Base-by-base conservation (phyloP, 2,113 vertebrate genomes). In the Eptesicus fuscus region DNA sequence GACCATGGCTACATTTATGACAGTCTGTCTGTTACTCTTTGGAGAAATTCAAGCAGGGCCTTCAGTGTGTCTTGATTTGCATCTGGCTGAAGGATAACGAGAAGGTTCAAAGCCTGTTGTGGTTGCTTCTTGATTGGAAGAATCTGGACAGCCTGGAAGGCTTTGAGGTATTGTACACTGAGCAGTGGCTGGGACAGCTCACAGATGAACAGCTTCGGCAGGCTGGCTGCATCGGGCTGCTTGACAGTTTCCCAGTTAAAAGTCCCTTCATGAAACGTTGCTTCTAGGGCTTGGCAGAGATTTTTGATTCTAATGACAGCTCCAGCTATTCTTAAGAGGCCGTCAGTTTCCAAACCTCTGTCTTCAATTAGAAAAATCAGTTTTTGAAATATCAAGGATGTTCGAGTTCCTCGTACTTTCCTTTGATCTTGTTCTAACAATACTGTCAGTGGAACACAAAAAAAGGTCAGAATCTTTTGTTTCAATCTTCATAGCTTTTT, bases 1-100 rank as follows among this genome's bases (percentile, higher is more conserved):
- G 96, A 99, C 98, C 98, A 99, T 99, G 0, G 99, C 99, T 32
- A 99, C 98, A 12, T 99, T 99, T 97, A 99, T 99, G 56, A 99
- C 95, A 0, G 99, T 99, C 99, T 99, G 96, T 99, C 99, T 79
- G 99, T 99, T 76, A 99, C 98, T 69, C 98, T 99, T 97, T 99
- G 99, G 96, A 99, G 99, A 98, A 99, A 99, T 98, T 99, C 99
- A 97, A 99, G 98, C 53, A 99, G 97, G 5, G 98, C 99, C 99
- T 99, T 99, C 79, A 99, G 98, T 0, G 99, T 99, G 92, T 99
- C 99, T 93, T 99, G 99, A 97, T 99, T 99, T 94, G 98, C 97
- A 28, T 99, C 99, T 2, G 99, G 99, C 22, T 99, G 98, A 71
- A 99, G 99, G 63, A 99, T 98, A 91, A 99, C 96, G 74, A 99